Base-by-base conservation (phyloP, 2,797 vertebrate genomes). In the Anguilla megastoma region DNA sequence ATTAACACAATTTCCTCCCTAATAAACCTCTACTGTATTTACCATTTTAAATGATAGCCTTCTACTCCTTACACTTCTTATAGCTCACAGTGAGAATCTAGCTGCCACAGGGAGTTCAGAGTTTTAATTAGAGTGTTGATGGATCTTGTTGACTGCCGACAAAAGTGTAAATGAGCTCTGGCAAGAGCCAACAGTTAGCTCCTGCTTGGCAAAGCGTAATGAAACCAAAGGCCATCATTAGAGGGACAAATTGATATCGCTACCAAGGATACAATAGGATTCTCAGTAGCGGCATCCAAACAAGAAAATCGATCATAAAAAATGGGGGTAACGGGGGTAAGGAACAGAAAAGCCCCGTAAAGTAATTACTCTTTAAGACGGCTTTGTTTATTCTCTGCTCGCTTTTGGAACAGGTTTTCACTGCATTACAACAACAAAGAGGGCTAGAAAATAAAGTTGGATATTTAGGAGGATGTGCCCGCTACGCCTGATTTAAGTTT, bases 361-460 rank as follows among this genome's bases (percentile, higher is more conserved):
- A 90, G 90, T 91, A 92, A 93, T 93, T 93, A 93, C 90, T 91
- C 90, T 90, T 92, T 89, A 92, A 93, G 92, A 91, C 90, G 84
- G 87, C 91, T 92, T 92, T 94, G 92, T 93, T 91, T 89, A 85
- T 89, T 90, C 74, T 74, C 88, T 82, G 74, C 85, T 85, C 89
- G 91, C 86, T 89, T 85, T 89, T 91, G 90, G 86, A 91, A 85
- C 86, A 89, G 91, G 90, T 92, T 93, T 89, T 52, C 89, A 83
- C 85, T 87, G 90, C 88, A 90, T 92, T 91, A 91, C 87, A 88
- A 63, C 89, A 90, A 93, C 93, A 91, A 93, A 93, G 90, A 88
- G 86, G 86, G 50, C 74, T 90, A 56, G 87, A 88, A 90, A 89
- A 89, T 88, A 90, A 93, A 92, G 92, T 94, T 93, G 91, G 90